Evolutionary conservation across 2,797 vertebrate species (phyloP), one percentile per base, ranked within the genome.

Genomic region (Sebastes vulpes): DNA sequence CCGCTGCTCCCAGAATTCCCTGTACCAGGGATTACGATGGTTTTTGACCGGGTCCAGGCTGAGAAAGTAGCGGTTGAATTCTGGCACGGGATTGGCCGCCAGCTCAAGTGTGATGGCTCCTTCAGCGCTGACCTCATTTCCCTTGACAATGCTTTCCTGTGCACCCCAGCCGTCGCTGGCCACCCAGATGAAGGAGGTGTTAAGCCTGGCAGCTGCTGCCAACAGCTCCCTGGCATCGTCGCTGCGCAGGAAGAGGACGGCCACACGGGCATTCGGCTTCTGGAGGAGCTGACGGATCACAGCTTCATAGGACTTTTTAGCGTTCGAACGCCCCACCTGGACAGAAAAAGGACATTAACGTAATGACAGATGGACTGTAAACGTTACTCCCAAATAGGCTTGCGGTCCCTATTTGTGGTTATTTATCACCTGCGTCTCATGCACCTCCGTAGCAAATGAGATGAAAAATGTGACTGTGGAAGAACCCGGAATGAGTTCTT

Each of bases 151-250:
- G 89, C 98, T 99, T 83, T 99, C 99, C 90, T 99, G 98, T 0
- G 99, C 98, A 5, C 99, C 99, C 99, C 99, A 99, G 25, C 99
- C 99, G 0, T 99, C 99, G 0, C 99, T 99, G 90, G 99, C 99
- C 61, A 99, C 97, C 98, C 98, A 99, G 72, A 98, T 98, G 89
- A 99, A 99, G 70, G 99, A 98, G 76, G 98, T 95, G 0, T 99
- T 99, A 74, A 98, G 97, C 10, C 98, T 95, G 73, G 97, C 96
- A 65, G 98, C 98, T 0, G 99, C 98, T 0, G 97, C 97, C 4
- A 99, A 96, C 56, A 99, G 97, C 91, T 99, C 98, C 6, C 97
- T 95, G 9, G 99, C 98, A 81, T 99, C 99, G 0, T 99, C 99
- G 0, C 97, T 97, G 6, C 99, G 91, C 94, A 99, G 97, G 95